Conservation (phyloP, 2,888 invertebrate species). For the Rhabditoides inermis region DNA sequence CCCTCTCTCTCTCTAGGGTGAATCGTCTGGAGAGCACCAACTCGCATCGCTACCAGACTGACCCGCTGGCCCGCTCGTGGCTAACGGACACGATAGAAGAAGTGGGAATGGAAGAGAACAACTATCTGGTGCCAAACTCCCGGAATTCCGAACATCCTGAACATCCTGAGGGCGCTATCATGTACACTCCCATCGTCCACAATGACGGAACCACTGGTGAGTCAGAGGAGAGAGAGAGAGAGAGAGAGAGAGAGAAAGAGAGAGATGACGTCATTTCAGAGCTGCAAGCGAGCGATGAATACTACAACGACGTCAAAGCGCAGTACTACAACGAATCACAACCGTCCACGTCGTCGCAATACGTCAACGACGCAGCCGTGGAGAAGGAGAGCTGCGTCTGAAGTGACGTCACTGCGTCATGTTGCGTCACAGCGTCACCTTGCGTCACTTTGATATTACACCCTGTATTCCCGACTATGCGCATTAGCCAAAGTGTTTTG, state of each 20-base stretch:
- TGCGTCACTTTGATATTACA: no score
- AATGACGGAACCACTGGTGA: conserved; percentile 25
- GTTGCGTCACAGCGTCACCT: no score
- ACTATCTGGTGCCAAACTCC: conserved; percentile 23
- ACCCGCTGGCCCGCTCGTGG: conserved; percentile 18
- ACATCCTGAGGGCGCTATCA: conserved; percentile 10
- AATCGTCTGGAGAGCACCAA: no score
- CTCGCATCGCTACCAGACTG: conserved; percentile 34
- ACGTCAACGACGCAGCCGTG: not conserved
- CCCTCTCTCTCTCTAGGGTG: no score
- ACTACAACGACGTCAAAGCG: not conserved
- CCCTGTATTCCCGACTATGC: no score
- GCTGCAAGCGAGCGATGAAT: conserved; percentile 13
- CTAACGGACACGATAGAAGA: conserved; percentile 2
- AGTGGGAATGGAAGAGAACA: conserved; percentile 7
- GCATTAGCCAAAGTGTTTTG: no score
- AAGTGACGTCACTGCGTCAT: no score
- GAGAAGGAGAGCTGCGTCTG: not conserved
- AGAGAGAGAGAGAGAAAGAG: not conserved
- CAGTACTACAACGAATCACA: conserved; percentile 15
- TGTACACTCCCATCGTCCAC: conserved; percentile 30
- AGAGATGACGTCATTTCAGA: not conserved
- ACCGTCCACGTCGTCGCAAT: not conserved
- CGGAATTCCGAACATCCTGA: conserved; percentile 9
- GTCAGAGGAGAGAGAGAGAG: not conserved